A percentile compares a stretch with the other conserved stretches of the same genome.
These are phyloP conservation scores for Drosophila quadrilineata DNA, from an alignment of 1,140 invertebrate genomes.

Conservation along the genomic window DNA sequence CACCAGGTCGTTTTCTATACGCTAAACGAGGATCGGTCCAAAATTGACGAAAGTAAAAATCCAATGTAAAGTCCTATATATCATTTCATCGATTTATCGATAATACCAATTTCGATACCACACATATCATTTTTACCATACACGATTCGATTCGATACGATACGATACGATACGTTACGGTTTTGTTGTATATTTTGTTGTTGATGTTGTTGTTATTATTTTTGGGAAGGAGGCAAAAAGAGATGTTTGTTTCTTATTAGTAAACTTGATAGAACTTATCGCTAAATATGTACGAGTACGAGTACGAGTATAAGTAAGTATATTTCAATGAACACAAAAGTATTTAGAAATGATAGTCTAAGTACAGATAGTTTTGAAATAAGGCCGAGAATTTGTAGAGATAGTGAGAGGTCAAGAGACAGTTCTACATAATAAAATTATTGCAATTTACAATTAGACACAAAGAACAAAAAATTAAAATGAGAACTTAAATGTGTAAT, in stretches of 20 bases:
- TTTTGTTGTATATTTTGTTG: conserved; percentile 5
- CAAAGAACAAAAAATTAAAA: conserved; percentile 22
- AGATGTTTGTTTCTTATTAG: conserved; percentile 51
- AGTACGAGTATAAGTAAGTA: conserved; percentile 7
- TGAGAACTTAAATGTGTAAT: background rate
- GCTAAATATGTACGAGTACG: conserved; percentile 3
- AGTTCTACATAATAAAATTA: too few species aligned
- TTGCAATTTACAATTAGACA: conserved; percentile 23
- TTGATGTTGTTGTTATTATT: too few species aligned
- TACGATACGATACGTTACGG: conserved; percentile 12
- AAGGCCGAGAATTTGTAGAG: conserved; percentile 13
- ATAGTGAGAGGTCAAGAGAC: background rate
- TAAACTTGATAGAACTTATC: conserved; percentile 35
- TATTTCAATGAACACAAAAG: too few species aligned
- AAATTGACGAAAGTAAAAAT: conserved; percentile 99
- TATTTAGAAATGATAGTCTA: conserved; percentile 29
- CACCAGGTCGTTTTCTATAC: conserved; percentile 92
- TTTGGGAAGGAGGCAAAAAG: conserved; percentile 42
- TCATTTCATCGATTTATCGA: too few species aligned
- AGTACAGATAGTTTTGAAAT: conserved; percentile 11
- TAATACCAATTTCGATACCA: conserved; percentile 19
- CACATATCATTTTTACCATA: conserved; percentile 12
- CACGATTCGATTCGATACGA: conserved; percentile 11
- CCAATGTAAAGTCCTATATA: conserved; percentile 98
- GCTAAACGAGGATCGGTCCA: conserved; percentile 97